Percentiles rank a stretch among this genome's conserved stretches.
Conservation (phyloP, 2,797 vertebrate species). For the Microctenopoma lineatum region DNA sequence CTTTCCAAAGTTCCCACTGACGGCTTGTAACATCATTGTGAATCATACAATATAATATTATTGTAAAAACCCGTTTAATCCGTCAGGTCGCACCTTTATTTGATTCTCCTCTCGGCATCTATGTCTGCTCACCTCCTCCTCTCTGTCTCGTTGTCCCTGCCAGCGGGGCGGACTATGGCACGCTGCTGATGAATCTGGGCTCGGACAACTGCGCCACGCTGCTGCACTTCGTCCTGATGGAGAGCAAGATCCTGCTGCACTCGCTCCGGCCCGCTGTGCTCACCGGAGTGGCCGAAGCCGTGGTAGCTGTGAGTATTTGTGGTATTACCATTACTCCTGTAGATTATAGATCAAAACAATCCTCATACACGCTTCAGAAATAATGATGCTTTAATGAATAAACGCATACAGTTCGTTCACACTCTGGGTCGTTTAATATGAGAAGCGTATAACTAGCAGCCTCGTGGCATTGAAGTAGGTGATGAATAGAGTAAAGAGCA, state of each 20-base stretch:
- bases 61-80: neutral
- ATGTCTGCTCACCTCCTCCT: constrained; percentile 2
- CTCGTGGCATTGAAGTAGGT: too few relatives aligned
- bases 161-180: constrained; percentile 96
- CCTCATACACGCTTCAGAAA: too few relatives aligned
- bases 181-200: constrained; percentile 94
- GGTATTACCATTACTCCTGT: too few relatives aligned
- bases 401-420: too few relatives aligned
- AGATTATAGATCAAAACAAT: neutral
- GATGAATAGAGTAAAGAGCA: too few relatives aligned
- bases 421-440: too few relatives aligned
- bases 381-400: too few relatives aligned
- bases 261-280: constrained; percentile 95
- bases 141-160: neutral
- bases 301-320: constrained; percentile 91
- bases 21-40: neutral
- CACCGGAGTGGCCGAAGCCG: constrained; percentile 96
- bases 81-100: neutral
- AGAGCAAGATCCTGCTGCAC: constrained; percentile 97
- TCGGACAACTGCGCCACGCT: constrained; percentile 95
- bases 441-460: too few relatives aligned
- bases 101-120: neutral
- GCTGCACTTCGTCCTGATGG: constrained; percentile 92
- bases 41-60: too few relatives aligned
- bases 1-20: neutral